Conservation (phyloP, 2,113 vertebrate genomes). For the Dunckerocampus dactyliophorus region DNA sequence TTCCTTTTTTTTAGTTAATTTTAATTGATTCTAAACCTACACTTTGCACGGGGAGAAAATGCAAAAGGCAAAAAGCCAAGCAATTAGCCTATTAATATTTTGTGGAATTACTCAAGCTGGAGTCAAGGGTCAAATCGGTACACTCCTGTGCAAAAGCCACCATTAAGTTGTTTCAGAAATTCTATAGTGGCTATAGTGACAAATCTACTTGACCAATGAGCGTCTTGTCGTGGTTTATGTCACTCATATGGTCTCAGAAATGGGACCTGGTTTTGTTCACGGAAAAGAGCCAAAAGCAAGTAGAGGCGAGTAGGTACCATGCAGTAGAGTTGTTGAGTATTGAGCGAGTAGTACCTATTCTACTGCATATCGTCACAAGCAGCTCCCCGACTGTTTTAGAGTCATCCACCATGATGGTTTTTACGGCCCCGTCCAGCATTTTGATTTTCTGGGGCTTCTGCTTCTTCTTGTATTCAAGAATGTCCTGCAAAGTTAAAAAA, state of each 20-base stretch:
- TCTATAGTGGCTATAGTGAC: not conserved
- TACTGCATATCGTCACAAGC: constrained; percentile 95
- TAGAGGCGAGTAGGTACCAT: not conserved
- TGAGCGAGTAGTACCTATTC: constrained; percentile 76
- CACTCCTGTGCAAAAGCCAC: too few relatives aligned
- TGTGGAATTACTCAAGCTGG: too few relatives aligned
- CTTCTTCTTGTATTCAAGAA: constrained; percentile 98
- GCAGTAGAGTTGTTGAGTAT: not conserved
- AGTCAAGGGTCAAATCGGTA: too few relatives aligned
- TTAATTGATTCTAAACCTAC: too few relatives aligned
- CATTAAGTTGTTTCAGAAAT: too few relatives aligned
- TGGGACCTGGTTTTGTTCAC: not conserved
- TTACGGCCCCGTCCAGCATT: constrained; percentile 95
- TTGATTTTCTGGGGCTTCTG: constrained; percentile 97
- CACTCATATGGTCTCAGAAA: not conserved
- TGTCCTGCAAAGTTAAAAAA: constrained; percentile 73
- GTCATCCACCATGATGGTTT: constrained; percentile 98
- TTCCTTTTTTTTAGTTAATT: too few relatives aligned
- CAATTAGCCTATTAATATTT: too few relatives aligned
- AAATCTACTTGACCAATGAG: not conserved
- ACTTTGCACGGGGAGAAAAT: too few relatives aligned
- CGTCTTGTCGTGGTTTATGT: not conserved
- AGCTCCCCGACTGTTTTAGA: constrained; percentile 97
- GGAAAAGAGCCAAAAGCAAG: not conserved
- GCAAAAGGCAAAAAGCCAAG: too few relatives aligned